Base-by-base conservation (phyloP, 2,888 invertebrate species). In the Acronicta leporina region DNA sequence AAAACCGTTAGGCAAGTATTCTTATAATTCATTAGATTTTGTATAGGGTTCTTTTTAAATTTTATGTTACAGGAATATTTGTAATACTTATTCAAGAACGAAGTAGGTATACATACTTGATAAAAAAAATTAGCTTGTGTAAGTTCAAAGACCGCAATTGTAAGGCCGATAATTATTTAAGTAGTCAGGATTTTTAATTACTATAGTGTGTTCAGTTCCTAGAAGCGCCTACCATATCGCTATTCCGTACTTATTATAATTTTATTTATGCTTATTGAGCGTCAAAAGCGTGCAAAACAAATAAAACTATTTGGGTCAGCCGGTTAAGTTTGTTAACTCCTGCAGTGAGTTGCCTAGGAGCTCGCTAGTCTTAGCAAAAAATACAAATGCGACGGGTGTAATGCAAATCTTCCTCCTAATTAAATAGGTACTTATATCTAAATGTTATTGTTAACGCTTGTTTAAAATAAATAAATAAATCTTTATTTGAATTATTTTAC, bases 231-330 rank as follows among this genome's bases (percentile, higher is more conserved):
- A n/a, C 6, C 38, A 11, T 38, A n/a, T n/a, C n/a, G n/a, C n/a
- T 38, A 38, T 38, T 38, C n/a, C 38, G 5, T 35, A 20, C 20
- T 20, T 20, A 35, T 1, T 2, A n/a, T 38, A 38, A 13, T 38
- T 38, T 2, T 38, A 38, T 33, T 33, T 38, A 38, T 49, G 69
- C 38, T 46, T 59, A 52, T 50, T 71, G 56, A 47, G 51, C 56
- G 59, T 68, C 63, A 57, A 67, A 50, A 49, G 53, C 63, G 43
- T 62, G 63, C 65, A 63, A 47, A 56, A 75, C 62, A 64, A 57
- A 63, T 69, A 68, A 60, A 77, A 77, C 41, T 63, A 75, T 75
- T 69, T 77, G 55, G 76, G 76, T 77, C 73, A 76, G 47, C 44
- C 61, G 55, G 69, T 60, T 69, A 69, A 68, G 57, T 64, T 61